A percentile compares a stretch with the other conserved stretches of the same genome.
These are phyloP conservation scores for Sylvia borin DNA, from an alignment of 2,797 vertebrate species.

Conservation along the genomic window DNA sequence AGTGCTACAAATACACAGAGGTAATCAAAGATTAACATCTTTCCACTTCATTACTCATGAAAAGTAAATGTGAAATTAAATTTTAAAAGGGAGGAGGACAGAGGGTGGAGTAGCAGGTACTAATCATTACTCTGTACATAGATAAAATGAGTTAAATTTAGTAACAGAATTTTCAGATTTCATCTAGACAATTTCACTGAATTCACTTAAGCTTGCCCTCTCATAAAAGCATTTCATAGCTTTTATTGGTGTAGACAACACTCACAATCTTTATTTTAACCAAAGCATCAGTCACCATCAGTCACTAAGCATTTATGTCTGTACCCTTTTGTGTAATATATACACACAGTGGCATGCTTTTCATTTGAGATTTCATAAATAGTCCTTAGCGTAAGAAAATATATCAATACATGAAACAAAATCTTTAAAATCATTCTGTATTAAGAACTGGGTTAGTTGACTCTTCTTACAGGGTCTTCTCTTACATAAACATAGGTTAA, in stretches of 20 bases:
- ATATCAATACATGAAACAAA: background rate
- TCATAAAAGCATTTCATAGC: background rate
- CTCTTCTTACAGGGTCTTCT: background rate
- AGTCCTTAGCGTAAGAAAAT: background rate
- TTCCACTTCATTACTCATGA: background rate
- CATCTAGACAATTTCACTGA: background rate
- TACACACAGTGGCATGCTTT: background rate
- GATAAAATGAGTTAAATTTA: background rate
- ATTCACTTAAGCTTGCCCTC: background rate
- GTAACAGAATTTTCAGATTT: background rate
- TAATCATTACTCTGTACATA: background rate
- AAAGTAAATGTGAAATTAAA: background rate
- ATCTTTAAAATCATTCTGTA: background rate
- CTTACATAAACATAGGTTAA: background rate
- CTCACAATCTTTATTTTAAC: background rate
- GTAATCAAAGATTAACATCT: constrained; percentile 69
- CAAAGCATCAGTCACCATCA: background rate
- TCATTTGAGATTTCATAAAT: background rate
- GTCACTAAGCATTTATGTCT: background rate
- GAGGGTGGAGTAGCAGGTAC: background rate
- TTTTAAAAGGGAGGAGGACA: background rate
- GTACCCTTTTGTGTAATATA: background rate
- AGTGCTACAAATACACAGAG: constrained; percentile 92
- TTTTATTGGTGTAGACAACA: background rate
- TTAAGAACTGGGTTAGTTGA: background rate